Evolutionary conservation across 1,140 invertebrate species (phyloP).

Genomic region (Mylabris phalerata): DNA sequence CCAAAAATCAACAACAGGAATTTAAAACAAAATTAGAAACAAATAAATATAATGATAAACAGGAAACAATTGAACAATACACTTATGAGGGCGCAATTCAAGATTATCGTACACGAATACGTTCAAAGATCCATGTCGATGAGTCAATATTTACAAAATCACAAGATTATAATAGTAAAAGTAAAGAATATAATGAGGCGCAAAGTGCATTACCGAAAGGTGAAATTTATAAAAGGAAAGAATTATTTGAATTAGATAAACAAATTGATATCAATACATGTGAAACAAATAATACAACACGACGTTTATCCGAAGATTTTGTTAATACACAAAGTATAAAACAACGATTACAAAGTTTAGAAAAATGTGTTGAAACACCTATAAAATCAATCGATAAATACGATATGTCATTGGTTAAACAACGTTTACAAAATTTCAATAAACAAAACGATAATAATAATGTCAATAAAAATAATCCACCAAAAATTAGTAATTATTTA

Average conservation of each 20-base stretch:
- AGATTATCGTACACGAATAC: slow-evolving; percentile 68
- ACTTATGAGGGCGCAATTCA: slow-evolving; percentile 82
- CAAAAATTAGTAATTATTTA: slow-evolving; percentile 30
- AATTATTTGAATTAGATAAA: slow-evolving; percentile 67
- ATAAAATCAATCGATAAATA: slow-evolving; percentile 27
- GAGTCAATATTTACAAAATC: slow-evolving; percentile 31
- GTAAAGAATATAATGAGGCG: slow-evolving; percentile 44
- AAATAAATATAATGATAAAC: slow-evolving; percentile 42
- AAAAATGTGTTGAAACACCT: slow-evolving; percentile 40
- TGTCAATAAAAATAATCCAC: slow-evolving; percentile 23
- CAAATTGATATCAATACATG: slow-evolving; percentile 33
- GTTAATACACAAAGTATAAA: slow-evolving; percentile 60
- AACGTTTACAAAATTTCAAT: slow-evolving; percentile 31
- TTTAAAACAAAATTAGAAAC: neutral
- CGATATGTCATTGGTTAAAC: slow-evolving; percentile 30
- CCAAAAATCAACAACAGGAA: slow-evolving; percentile 15
- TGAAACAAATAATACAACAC: slow-evolving; percentile 35
- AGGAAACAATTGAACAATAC: slow-evolving; percentile 63
- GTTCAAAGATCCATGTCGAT: slow-evolving; percentile 45
- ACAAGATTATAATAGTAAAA: slow-evolving; percentile 39
- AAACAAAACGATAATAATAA: slow-evolving; percentile 39
- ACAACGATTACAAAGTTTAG: slow-evolving; percentile 60
- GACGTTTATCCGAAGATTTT: slow-evolving; percentile 52
- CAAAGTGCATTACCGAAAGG: slow-evolving; percentile 60
- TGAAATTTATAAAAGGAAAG: slow-evolving; percentile 71